Conservation (phyloP, 2,888 invertebrate species). For the Phortica magna region DNA sequence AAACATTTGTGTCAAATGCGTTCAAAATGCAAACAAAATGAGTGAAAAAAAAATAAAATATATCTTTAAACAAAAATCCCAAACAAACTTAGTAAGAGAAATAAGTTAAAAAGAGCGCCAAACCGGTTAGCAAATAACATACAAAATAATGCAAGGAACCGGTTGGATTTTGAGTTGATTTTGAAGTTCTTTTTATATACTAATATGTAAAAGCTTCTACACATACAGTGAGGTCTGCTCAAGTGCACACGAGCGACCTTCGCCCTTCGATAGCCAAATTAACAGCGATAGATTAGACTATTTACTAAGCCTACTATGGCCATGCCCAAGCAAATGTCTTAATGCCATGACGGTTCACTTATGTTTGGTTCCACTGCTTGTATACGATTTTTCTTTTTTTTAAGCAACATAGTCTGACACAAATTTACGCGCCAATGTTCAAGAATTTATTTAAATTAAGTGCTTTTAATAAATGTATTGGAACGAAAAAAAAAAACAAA, state of each 20-base stretch:
- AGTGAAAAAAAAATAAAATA: constrained; percentile 12
- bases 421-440: constrained; percentile 26
- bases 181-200: constrained; percentile 5
- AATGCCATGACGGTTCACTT: too few species aligned
- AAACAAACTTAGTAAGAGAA: neutral
- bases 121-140: constrained; percentile 22
- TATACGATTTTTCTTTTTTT: neutral
- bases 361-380: too few species aligned
- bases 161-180: constrained; percentile 22
- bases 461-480: neutral
- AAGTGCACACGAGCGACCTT: too few species aligned
- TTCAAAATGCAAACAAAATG: constrained; percentile 28
- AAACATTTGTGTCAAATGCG: constrained; percentile 23
- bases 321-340: too few species aligned
- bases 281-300: too few species aligned
- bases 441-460: constrained; percentile 32
- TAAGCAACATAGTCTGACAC: constrained; percentile 18
- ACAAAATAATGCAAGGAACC: constrained; percentile 22
- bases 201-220: neutral
- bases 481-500: neutral
- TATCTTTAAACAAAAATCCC: constrained; percentile 2
- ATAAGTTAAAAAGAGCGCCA: constrained; percentile 5
- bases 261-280: too few species aligned
- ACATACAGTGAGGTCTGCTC: too few species aligned
- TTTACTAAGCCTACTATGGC: too few species aligned